A percentile compares a stretch with the other conserved stretches of the same genome.
phyloP scores from a whole-genome alignment of 2,113 vertebrate species.

The Theristicus caerulescens region DNA sequence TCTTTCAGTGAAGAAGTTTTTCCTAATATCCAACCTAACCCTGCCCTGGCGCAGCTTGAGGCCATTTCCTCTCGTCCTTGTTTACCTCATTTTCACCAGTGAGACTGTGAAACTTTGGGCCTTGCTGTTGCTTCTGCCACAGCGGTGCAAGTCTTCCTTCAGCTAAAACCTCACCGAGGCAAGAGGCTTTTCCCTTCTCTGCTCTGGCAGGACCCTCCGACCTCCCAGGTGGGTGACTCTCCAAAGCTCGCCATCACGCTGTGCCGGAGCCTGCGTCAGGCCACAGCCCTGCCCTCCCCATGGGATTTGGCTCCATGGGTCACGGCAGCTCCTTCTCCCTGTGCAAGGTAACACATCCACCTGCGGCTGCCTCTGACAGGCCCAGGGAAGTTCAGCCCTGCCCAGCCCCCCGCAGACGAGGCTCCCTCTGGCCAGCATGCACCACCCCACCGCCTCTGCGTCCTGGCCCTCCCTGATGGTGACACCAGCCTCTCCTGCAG shows the following conservation, averaged over 20 bases:
- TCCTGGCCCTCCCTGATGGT: neutral
- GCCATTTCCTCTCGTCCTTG: neutral
- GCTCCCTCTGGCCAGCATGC: neutral
- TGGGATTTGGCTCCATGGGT: neutral
- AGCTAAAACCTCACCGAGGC: neutral
- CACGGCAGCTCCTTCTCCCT: neutral
- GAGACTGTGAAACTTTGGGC: neutral
- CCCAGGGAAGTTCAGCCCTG: neutral
- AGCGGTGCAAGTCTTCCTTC: neutral
- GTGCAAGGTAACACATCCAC: neutral
- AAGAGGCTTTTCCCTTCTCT: neutral
- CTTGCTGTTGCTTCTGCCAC: neutral
- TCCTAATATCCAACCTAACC: too few relatives aligned
- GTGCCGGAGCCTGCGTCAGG: accelerated
- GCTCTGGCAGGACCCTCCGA: neutral
- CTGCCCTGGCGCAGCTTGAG: too few relatives aligned
- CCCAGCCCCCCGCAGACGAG: accelerated
- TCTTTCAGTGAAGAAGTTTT: too few relatives aligned
- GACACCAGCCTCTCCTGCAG: neutral
- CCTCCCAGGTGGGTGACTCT: neutral
- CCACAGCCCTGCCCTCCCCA: neutral
- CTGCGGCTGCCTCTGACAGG: neutral
- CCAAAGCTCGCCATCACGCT: neutral
- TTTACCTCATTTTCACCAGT: neutral
- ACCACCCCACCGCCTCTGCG: neutral